Percentiles rank a stretch among this genome's conserved stretches.
Conservation (phyloP, 2,797 vertebrate genomes). For the Characodon lateralis region DNA sequence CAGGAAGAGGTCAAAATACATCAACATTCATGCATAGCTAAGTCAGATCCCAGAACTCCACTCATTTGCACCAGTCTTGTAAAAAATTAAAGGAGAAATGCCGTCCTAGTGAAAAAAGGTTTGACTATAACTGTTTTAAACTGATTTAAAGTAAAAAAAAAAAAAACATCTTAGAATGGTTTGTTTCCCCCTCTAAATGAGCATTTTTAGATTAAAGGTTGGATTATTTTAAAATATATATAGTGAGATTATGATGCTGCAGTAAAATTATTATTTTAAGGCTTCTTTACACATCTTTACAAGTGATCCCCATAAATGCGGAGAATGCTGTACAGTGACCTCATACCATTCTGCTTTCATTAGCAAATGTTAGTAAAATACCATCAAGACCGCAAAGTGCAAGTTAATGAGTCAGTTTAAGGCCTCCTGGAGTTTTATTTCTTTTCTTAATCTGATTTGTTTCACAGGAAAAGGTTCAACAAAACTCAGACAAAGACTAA, state of each 20-base stretch:
- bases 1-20: too few relatives aligned
- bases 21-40: too few relatives aligned
- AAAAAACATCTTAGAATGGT: not conserved
- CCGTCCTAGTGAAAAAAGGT: not conserved
- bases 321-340: constrained; percentile 1
- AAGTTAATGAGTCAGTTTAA: constrained; percentile 22
- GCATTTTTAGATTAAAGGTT: not conserved
- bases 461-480: not conserved
- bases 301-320: not conserved
- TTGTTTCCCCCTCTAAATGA: not conserved
- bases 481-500: constrained; percentile 17
- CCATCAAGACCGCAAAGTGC: constrained; percentile 37
- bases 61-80: too few relatives aligned
- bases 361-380: constrained; percentile 56
- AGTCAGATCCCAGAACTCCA: too few relatives aligned
- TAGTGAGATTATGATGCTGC: too few relatives aligned
- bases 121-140: not conserved
- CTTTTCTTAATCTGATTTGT: not conserved
- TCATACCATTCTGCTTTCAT: constrained; percentile 30
- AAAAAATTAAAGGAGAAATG: too few relatives aligned
- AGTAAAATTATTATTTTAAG: too few relatives aligned
- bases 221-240: too few relatives aligned
- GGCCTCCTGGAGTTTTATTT: not conserved
- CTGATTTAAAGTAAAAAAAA: not conserved
- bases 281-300: too few relatives aligned